Base-by-base conservation (phyloP, 2,797 vertebrate species). In the Apogon talboti region DNA sequence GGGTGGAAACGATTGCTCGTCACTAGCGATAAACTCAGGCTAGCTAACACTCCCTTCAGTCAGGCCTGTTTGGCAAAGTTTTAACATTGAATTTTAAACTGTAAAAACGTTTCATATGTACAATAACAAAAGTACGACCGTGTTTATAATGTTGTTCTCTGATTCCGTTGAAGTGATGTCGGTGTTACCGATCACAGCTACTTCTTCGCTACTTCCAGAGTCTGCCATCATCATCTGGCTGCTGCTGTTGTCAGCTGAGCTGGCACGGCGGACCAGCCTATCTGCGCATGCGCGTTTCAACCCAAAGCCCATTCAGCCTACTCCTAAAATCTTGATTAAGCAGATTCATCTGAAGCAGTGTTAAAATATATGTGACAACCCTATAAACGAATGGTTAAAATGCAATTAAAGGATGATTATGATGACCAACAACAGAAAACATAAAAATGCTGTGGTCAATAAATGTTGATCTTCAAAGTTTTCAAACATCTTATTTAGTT, bases 131-230 rank as follows among this genome's bases (percentile, higher is more conserved):
- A 33, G 11, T 70, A 64, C 72, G 55, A 94, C 92, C 92, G 91
- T 92, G 82, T 94, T 93, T 59, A 84, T 91, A 0, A 92, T 56
- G 90, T 94, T 94, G 89, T 93, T 94, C 68, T 93, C 90, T 13
- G 88, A 86, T 51, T 93, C 93, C 12, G 89, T 30, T 7, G 92
- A 86, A 12, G 88, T 92, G 51, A 93, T 72, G 45, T 94, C 93
- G 52, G 88, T 92, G 85, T 93, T 94, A 18, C 89, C 89, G 75
- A 94, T 92, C 81, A 93, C 92, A 21, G 93, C 92, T 9, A 89
- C 88, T 55, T 91, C 89, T 52, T 91, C 83, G 71, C 8, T 80
- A 79, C 89, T 91, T 63, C 73, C 89, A 58, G 83, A 86, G 81
- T 93, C 92, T 83, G 92, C 91, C 92, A 93, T 93, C 87, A 84